Percentiles rank a stretch among this genome's conserved stretches.
These are phyloP conservation scores for Linyphia triangularis DNA, from an alignment of 2,888 invertebrate species.

Conservation along the genomic window DNA sequence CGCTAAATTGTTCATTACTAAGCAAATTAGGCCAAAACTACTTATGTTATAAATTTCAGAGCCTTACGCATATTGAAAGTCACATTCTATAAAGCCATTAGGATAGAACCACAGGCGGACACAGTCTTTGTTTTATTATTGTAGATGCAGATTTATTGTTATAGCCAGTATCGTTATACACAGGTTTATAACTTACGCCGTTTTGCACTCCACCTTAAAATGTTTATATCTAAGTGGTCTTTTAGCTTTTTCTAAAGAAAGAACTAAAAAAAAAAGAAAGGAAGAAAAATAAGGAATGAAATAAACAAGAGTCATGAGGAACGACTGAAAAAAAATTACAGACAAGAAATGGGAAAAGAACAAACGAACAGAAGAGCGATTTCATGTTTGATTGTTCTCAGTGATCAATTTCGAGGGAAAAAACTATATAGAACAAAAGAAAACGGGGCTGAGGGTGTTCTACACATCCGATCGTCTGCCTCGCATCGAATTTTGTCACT, in stretches of 20 bases:
- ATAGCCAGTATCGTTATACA: too few relatives aligned
- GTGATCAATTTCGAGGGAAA: slow-evolving; percentile 51
- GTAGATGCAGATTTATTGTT: too few relatives aligned
- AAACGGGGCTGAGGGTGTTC: neutral
- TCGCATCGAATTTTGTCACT: slow-evolving; percentile 57
- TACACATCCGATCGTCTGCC: neutral
- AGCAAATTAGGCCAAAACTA: too few relatives aligned
- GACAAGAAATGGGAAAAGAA: neutral
- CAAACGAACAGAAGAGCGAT: slow-evolving; percentile 47
- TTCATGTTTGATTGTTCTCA: slow-evolving; percentile 62
- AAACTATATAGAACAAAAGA: slow-evolving; percentile 13
- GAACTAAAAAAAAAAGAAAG: neutral
- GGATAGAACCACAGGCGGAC: too few relatives aligned
- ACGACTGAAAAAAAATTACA: neutral
- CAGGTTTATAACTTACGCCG: neutral
- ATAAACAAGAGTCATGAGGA: neutral
- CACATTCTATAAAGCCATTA: too few relatives aligned
- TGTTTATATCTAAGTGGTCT: slow-evolving; percentile 14
- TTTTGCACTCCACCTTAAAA: neutral
- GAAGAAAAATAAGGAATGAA: neutral
- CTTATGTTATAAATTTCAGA: too few relatives aligned
- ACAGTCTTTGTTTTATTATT: too few relatives aligned
- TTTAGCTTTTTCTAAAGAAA: slow-evolving; percentile 11
- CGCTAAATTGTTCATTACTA: too few relatives aligned
- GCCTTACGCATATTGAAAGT: too few relatives aligned